Evolutionary conservation across 2,797 vertebrate species (phyloP), one percentile per base, ranked within the genome.

Genomic region (Sarcophilus harrisii): DNA sequence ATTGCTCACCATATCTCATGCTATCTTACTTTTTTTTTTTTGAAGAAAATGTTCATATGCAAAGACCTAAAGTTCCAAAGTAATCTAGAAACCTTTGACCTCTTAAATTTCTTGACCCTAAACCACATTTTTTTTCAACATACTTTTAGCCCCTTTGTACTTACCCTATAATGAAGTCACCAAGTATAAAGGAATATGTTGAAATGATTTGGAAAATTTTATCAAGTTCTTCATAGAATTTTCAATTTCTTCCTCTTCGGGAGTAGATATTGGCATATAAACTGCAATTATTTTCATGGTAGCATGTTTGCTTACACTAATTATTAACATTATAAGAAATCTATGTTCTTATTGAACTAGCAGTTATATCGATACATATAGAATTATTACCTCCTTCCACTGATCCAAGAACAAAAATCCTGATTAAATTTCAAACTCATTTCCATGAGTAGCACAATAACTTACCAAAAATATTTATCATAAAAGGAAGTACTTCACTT

Each of bases 401-500:
- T 4, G 57, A 11, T 9, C 27, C 52, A 55, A 60, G 28, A 28
- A 18, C n/a, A 92, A 13, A 92, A 58, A 3, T 57, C 66, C 21
- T 0, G 4, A 49, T 91, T 92, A n/a, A 73, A 73, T 73, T 92
- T 94, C 62, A 90, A 52, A 94, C 54, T 27, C 21, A 59, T 49
- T 55, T 95, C 90, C 45, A 5, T 55, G 58, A 8, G 52, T 52
- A 89, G 49, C 90, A 3, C 49, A 52, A 90, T 73, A 5, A 45
- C 30, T 9, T 57, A 95, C 92, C n/a, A 4, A 9, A 96, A 92
- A 28, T 30, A 91, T 93, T n/a, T 93, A 38, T 91, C 90, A 81
- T 49, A 95, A 94, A 81, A 29, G 62, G 89, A 94, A 97, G 45
- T 13, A 93, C 0, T 54, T 96, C 58, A 54, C 9, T 59, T 10